Evolutionary conservation across 2,888 invertebrate genomes (phyloP).

Genomic region (Heliconius charithonia): DNA sequence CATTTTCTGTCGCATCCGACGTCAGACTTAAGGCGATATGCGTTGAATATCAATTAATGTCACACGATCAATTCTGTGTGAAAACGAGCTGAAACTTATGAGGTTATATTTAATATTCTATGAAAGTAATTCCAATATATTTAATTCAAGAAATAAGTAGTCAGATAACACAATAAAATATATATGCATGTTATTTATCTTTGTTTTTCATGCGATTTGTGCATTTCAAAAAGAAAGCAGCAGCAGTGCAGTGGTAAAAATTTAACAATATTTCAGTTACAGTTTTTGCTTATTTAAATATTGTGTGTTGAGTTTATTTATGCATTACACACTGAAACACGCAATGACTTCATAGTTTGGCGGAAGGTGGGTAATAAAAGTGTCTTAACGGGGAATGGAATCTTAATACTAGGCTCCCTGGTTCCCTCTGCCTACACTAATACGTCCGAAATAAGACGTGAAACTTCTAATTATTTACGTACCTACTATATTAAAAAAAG

Average conservation of each 20-base stretch:
- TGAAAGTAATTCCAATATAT: slow-evolving; percentile 2
- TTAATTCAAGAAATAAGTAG: neutral
- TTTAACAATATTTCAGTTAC: neutral
- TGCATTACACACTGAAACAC: too few relatives aligned
- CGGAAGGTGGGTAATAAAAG: too few relatives aligned
- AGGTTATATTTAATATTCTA: slow-evolving; percentile 6
- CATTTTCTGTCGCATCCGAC: slow-evolving; percentile 71
- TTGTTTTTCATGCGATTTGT: neutral
- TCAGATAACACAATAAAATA: neutral
- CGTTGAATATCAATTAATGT: slow-evolving; percentile 71
- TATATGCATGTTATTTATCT: neutral
- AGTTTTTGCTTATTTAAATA: neutral
- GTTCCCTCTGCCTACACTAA: too few relatives aligned
- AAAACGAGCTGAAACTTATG: slow-evolving; percentile 14
- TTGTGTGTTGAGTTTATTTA: neutral
- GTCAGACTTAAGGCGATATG: slow-evolving; percentile 59
- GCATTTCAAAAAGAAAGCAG: too few relatives aligned
- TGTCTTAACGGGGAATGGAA: too few relatives aligned
- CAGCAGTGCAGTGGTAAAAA: neutral
- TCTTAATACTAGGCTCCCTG: too few relatives aligned
- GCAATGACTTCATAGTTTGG: too few relatives aligned
- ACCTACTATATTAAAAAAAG: too few relatives aligned
- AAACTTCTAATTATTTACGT: too few relatives aligned
- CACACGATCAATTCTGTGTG: slow-evolving; percentile 56
- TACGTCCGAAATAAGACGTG: too few relatives aligned